Percentiles rank a stretch among this genome's conserved stretches.
phyloP scores from a whole-genome alignment of 2,888 invertebrate genomes.

The Cinara cedri region DNA sequence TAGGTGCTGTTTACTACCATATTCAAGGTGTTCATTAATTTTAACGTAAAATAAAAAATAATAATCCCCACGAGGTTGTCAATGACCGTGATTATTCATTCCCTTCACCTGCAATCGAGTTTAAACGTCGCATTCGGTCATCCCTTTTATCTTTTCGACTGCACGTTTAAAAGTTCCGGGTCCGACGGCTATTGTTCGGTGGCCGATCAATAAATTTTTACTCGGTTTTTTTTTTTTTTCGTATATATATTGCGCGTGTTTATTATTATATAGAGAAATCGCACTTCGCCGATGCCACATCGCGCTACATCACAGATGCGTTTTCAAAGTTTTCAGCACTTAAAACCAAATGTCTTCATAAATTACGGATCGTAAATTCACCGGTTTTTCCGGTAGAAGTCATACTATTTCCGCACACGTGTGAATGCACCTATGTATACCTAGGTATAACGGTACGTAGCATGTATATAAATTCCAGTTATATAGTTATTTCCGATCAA shows the following conservation, averaged over 20 bases:
- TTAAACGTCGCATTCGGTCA: conserved; percentile 7
- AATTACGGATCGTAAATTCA: neutral
- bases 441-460: too few species aligned
- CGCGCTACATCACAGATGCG: neutral
- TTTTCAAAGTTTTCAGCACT: conserved; percentile 11
- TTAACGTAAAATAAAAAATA: too few species aligned
- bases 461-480: neutral
- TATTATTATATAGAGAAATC: neutral
- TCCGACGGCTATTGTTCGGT: conserved; percentile 38
- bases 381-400: neutral
- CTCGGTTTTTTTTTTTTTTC: neutral
- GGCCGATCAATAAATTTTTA: conserved; percentile 41
- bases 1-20: too few species aligned
- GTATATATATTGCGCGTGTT: neutral
- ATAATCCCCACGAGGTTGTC: neutral
- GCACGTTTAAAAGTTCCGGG: conserved; percentile 5
- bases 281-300: neutral
- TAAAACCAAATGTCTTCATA: neutral
- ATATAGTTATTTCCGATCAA: neutral
- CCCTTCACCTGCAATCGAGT: conserved; percentile 33
- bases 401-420: neutral
- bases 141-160: conserved; percentile 34
- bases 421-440: neutral
- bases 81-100: conserved; percentile 27
- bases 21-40: too few species aligned